Conservation (phyloP, 2,888 invertebrate species). For the Phengaris arion region DNA sequence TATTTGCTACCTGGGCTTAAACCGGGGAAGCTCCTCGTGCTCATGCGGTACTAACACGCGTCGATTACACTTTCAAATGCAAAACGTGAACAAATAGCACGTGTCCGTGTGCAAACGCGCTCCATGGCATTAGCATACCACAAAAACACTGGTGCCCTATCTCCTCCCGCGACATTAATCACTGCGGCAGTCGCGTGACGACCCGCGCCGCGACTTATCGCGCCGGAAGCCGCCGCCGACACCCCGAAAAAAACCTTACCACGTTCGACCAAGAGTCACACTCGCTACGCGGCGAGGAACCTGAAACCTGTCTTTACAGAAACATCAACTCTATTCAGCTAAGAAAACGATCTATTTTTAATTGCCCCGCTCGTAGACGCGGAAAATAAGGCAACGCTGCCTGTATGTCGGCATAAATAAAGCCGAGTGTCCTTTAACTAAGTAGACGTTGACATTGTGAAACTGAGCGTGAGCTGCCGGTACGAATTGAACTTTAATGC, state of each 20-base stretch:
- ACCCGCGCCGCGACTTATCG: conserved; percentile 73
- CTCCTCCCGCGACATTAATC: conserved; percentile 77
- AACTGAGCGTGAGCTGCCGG: conserved; percentile 61
- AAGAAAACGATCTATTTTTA: conserved; percentile 51
- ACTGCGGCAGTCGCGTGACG: conserved; percentile 76
- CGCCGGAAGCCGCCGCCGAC: conserved; percentile 56
- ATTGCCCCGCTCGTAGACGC: conserved; percentile 49
- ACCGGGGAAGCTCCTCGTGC: neutral
- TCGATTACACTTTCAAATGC: conserved; percentile 43
- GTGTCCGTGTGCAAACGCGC: conserved; percentile 45
- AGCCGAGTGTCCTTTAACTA: conserved; percentile 78
- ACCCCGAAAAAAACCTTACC: conserved; percentile 35
- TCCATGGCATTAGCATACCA: conserved; percentile 60
- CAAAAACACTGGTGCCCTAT: conserved; percentile 65
- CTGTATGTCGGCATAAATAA: conserved; percentile 78
- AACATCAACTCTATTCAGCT: conserved; percentile 59
- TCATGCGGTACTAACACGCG: neutral
- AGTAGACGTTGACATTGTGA: conserved; percentile 73
- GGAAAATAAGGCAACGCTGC: conserved; percentile 73
- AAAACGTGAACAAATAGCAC: conserved; percentile 37
- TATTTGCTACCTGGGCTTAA: neutral
- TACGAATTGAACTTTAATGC: conserved; percentile 59
- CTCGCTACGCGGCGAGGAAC: conserved; percentile 49
- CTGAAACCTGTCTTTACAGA: conserved; percentile 41
- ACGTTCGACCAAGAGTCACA: conserved; percentile 53